Evolutionary conservation across 2,797 vertebrate genomes (phyloP).

Genomic region (Pseudocheirus occidentalis): DNA sequence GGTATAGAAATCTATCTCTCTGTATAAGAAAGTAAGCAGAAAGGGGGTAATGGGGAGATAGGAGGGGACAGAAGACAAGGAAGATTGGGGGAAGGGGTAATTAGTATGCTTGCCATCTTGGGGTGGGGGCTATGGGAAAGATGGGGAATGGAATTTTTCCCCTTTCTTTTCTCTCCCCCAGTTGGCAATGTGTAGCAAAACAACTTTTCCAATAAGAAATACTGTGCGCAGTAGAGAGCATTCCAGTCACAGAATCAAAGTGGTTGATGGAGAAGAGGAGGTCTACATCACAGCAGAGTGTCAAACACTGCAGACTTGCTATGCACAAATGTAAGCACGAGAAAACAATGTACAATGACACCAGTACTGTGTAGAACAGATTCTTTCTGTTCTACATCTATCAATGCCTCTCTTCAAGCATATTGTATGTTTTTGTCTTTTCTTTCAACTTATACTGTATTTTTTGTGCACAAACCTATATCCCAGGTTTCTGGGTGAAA

Average conservation of each 20-base stretch:
- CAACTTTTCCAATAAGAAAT: background rate
- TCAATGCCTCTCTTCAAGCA: background rate
- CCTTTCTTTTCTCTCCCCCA: no score
- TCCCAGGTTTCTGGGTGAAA: background rate
- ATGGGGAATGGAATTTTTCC: background rate
- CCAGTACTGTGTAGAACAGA: background rate
- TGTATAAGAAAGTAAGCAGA: no score
- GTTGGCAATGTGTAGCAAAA: background rate
- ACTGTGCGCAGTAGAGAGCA: background rate
- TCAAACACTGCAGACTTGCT: background rate
- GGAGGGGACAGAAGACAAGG: no score
- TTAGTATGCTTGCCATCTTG: no score
- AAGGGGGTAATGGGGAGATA: no score
- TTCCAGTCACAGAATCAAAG: background rate
- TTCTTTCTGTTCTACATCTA: no score
- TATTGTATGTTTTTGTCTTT: background rate
- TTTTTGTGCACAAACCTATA: background rate
- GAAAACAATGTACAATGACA: background rate
- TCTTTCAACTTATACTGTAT: background rate
- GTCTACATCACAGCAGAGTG: background rate
- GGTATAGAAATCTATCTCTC: no score
- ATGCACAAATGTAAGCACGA: background rate
- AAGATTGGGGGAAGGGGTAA: no score
- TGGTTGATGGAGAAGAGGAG: background rate
- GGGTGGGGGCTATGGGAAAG: no score